Base-by-base conservation (phyloP, 2,113 vertebrate species). In the Serinus canaria region DNA sequence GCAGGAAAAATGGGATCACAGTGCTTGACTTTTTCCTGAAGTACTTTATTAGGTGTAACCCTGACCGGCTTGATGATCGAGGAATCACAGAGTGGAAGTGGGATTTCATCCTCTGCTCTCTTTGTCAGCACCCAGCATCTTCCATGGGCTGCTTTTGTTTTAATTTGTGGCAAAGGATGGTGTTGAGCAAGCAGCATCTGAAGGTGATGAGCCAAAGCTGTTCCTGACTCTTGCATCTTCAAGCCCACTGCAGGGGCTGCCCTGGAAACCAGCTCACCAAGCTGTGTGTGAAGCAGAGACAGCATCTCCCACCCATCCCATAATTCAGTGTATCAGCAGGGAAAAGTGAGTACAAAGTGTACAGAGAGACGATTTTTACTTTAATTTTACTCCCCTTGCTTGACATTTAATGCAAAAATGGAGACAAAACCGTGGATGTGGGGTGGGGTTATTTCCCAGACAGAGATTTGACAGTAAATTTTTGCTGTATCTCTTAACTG, bases 121-220 rank as follows among this genome's bases (percentile, higher is more conserved):
- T 39, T n/a, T 73, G 66, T 53, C n/a, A 18, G 10, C 24, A 55
- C 30, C 4, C 0, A 0, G 23, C 22, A 64, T 6, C 22, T 56
- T 56, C 41, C 47, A 41, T 15, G 31, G 47, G 47, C 28, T 15
- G 22, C 7, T 56, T 87, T 70, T 70, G 11, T 17, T 83, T 77
- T 58, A 19, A 5, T 0, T 39, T 8, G 1, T 53, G 67, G 31
- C 13, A 49, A 27, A 69, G 13, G 59, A 39, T 25, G 2, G 0
- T 2, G 9, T 25, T 82, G 66, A 50, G 11, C 24, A 5, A 33
- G 21, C 0, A 1, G 1, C 6, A 15, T 11, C 39, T 64, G 44
- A 79, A 90, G 62, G 16, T 33, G 63, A 44, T 53, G 19, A 70
- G 43, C 6, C 41, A 21, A 58, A 41, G 43, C 17, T 43, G 30